A percentile compares a stretch with the other conserved stretches of the same genome.
These are phyloP conservation scores for Phoebastria nigripes DNA, from an alignment of 2,797 vertebrate species.

Conservation along the genomic window DNA sequence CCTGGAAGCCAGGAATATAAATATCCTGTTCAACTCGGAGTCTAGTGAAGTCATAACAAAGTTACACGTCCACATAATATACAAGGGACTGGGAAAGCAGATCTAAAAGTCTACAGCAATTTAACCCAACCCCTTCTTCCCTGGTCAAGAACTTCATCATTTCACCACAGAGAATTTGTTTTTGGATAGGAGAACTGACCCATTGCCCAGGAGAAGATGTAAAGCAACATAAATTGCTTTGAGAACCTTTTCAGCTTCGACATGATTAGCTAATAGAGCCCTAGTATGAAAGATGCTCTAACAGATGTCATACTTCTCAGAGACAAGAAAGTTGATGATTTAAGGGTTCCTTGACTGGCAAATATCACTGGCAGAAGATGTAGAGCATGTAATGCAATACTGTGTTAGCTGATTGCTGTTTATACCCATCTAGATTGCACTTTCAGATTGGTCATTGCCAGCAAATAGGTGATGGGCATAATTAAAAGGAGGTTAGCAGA, in stretches of 20 bases:
- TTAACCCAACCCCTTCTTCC: background rate
- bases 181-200: background rate
- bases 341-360: background rate
- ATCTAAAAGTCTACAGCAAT: background rate
- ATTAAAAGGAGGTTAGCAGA: background rate
- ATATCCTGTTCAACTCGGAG: background rate
- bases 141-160: background rate
- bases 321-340: constrained; percentile 7
- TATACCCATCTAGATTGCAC: background rate
- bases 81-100: background rate
- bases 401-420: background rate
- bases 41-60: background rate
- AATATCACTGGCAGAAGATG: background rate
- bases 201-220: background rate
- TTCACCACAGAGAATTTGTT: background rate
- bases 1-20: background rate
- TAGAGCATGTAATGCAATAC: background rate
- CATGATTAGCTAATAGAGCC: background rate
- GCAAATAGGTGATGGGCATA: background rate
- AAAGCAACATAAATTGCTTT: background rate
- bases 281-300: background rate
- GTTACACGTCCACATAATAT: background rate
- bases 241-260: background rate
- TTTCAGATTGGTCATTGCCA: background rate
- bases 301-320: background rate